These are phyloP conservation scores for Pteronotus mesoamericanus DNA, from an alignment of 2,797 vertebrate genomes.

Conservation along the genomic window DNA sequence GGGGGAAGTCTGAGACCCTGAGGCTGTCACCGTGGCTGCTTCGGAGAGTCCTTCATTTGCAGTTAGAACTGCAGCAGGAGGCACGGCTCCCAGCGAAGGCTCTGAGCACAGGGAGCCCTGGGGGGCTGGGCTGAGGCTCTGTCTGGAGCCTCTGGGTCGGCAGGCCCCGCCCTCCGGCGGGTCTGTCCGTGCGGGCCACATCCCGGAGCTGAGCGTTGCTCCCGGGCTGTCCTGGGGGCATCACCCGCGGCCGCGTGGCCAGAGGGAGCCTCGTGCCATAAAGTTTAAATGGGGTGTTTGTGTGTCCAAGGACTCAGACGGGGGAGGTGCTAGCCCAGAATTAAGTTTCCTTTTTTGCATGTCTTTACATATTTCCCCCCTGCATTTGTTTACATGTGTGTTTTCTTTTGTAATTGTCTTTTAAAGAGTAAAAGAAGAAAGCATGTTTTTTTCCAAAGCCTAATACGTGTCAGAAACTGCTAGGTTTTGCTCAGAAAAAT, in stretches of 20 bases:
- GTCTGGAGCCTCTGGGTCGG: fast-evolving
- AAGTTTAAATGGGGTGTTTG: fast-evolving
- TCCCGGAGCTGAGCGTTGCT: too few species aligned
- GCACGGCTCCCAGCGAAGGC: background rate
- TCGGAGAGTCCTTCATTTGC: too few species aligned
- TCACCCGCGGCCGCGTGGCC: fast-evolving
- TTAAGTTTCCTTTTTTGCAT: background rate
- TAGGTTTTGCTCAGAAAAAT: background rate
- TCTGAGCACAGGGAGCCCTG: too few species aligned
- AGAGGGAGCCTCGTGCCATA: fast-evolving
- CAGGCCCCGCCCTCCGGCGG: too few species aligned
- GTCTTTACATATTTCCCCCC: background rate
- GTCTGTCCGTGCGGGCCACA: fast-evolving
- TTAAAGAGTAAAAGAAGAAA: background rate
- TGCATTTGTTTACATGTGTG: background rate
- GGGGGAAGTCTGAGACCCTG: too few species aligned
- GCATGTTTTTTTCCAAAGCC: background rate
- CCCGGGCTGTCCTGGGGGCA: too few species aligned
- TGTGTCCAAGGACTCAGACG: background rate
- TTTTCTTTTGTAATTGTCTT: background rate
- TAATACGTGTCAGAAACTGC: background rate
- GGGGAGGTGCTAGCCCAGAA: too few species aligned
- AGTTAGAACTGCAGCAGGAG: background rate
- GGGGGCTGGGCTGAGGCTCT: background rate
- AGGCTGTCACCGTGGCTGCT: too few species aligned